Percentiles rank a stretch among this genome's conserved stretches.
Evolutionary conservation across 2,113 vertebrate species (phyloP).

Genomic region (Ceuthmochares aereus): DNA sequence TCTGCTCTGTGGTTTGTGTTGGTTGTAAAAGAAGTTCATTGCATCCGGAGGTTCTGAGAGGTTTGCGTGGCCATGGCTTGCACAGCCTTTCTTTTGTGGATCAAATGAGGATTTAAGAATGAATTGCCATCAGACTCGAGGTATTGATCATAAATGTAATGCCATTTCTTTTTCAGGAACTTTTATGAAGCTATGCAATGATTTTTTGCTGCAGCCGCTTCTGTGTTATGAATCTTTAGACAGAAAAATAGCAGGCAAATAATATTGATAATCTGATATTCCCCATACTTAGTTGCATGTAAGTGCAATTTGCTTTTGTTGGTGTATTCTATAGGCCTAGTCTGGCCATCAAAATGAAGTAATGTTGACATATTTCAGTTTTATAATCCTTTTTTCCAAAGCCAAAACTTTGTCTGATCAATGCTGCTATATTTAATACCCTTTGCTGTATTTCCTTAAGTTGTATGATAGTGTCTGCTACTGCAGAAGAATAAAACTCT

Average conservation of each 20-base stretch:
- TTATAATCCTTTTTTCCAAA: neutral
- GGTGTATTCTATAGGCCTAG: neutral
- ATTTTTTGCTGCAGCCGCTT: neutral
- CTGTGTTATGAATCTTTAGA: neutral
- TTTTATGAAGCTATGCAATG: neutral
- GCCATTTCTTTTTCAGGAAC: neutral
- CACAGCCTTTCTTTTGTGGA: neutral
- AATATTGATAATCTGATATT: constrained; percentile 27
- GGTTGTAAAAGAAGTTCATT: neutral
- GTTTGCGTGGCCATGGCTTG: neutral
- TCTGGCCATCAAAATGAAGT: neutral
- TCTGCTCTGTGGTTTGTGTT: neutral
- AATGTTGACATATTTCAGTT: constrained; percentile 24
- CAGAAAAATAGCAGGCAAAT: neutral
- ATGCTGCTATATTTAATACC: neutral
- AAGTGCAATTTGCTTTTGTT: neutral
- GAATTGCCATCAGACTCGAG: neutral
- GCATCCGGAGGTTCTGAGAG: neutral
- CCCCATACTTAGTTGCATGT: neutral
- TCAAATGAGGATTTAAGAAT: neutral
- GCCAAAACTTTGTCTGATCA: neutral
- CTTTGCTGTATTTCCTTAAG: neutral
- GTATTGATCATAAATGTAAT: neutral
- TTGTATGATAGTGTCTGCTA: neutral
- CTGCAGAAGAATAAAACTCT: neutral